A percentile compares a stretch with the other conserved stretches of the same genome.
Evolutionary conservation across 2,888 invertebrate species (phyloP).

Genomic region (Deroplatys truncata): DNA sequence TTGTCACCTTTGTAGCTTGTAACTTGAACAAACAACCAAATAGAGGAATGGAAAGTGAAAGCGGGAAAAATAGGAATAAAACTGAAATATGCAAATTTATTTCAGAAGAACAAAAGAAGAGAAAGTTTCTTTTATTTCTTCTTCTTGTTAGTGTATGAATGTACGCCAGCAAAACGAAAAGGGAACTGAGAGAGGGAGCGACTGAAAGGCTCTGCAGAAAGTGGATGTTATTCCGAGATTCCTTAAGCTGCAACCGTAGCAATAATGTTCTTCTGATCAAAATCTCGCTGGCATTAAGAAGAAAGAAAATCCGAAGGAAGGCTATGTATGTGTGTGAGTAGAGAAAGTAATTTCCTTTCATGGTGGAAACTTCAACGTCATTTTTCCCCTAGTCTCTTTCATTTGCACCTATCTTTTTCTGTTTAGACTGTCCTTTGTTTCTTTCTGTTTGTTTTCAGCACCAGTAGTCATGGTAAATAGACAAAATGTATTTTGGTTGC

Average conservation of each 20-base stretch:
- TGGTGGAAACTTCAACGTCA: background rate
- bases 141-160: background rate
- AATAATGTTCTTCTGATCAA: background rate
- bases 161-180: background rate
- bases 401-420: background rate
- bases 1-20: background rate
- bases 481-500: too few species aligned
- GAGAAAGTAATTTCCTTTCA: background rate
- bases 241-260: background rate
- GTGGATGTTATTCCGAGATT: background rate
- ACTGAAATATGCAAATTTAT: constrained; percentile 27
- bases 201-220: background rate
- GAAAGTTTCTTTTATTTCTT: background rate
- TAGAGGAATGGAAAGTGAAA: background rate
- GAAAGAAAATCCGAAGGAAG: background rate
- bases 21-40: background rate
- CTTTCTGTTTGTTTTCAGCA: background rate
- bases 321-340: background rate
- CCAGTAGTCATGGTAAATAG: background rate
- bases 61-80: background rate
- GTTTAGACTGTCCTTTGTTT: background rate
- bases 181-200: background rate
- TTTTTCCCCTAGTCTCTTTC: background rate
- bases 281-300: background rate
- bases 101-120: constrained; percentile 14